Evolutionary conservation across 2,888 invertebrate species (phyloP), one percentile per base, ranked within the genome.

Genomic region (Byasa hedistus): DNA sequence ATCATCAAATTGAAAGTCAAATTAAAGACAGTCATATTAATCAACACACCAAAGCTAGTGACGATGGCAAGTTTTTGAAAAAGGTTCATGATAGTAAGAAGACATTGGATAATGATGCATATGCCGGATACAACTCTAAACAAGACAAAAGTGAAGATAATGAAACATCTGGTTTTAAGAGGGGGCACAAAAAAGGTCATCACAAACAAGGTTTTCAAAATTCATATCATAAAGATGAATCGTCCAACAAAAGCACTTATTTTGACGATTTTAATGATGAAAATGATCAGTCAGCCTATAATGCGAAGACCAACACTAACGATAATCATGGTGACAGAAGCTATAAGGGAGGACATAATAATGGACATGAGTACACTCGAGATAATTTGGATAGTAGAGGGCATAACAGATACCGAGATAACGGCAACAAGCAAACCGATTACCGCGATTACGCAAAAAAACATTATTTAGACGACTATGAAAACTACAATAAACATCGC

Each of bases 211-310:
- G 95, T 22, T 95, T 94, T 77, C 93, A 93, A 73, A 95, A 95
- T 75, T 93, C 93, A 19, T 95, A 95, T 74, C 94, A 94, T 74
- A 95, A 95, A 79, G 95, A 95, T 72, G 95, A 95, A 77, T 94
- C 93, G 17, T 95, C 94, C 0, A 94, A 93, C 75, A 94, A 94
- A 73, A 94, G 94, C 65, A 94, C 94, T 36, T 95, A 92, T 81
- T 95, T 94, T 75, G 95, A 95, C 74, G 95, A 95, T 75, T 92
- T 84, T 1, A 90, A 85, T 66, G 92, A 92, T 65, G 92, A 92
- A 80, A 88, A 85, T 2, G 92, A 92, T 68, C 84, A 84, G 78
- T 85, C 91, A 4, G 85, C 84, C 1, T 90, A 87, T 69, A 91
- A 90, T 32, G 91, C 85, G 68, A 84, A 79, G 69, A 67, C 85